phyloP scores from a whole-genome alignment of 2,888 invertebrate species.

The Crepidodera aurea region DNA sequence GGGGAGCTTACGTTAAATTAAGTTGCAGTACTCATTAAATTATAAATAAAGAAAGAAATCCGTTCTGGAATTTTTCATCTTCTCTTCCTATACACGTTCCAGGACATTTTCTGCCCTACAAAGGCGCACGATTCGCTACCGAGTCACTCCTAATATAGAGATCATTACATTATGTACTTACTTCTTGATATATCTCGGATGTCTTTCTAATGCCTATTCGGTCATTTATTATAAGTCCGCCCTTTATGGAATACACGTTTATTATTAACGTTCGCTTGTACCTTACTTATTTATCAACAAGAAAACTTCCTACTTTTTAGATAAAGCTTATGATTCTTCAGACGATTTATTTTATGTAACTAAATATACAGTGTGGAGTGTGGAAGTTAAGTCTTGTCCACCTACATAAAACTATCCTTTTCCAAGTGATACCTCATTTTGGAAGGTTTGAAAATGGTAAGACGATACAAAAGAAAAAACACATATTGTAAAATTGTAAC shows the following conservation, averaged over 20 bases:
- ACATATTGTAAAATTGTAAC: no score
- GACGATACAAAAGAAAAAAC: no score
- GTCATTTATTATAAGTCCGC: conserved; percentile 37
- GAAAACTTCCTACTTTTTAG: conserved; percentile 4
- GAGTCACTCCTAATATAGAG: conserved; percentile 42
- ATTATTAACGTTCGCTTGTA: conserved; percentile 11
- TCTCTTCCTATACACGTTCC: conserved; percentile 3
- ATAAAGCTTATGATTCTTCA: not conserved
- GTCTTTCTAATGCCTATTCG: conserved; percentile 36
- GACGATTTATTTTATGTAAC: not conserved
- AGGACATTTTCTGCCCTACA: conserved; percentile 24
- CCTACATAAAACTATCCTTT: no score
- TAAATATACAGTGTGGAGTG: no score
- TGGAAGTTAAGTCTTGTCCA: no score
- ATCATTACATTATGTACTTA: conserved; percentile 42
- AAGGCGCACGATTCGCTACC: conserved; percentile 30
- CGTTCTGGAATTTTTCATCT: no score
- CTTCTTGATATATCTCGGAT: conserved; percentile 37
- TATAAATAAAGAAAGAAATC: no score
- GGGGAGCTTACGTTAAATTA: no score
- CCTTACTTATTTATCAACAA: not conserved
- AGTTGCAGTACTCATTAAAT: no score
- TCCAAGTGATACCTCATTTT: no score
- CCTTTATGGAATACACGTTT: conserved; percentile 27
- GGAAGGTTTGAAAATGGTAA: no score